Percentiles rank a stretch among this genome's conserved stretches.
Evolutionary conservation across 2,888 invertebrate genomes (phyloP).

Genomic region (Parelbella ahira): DNA sequence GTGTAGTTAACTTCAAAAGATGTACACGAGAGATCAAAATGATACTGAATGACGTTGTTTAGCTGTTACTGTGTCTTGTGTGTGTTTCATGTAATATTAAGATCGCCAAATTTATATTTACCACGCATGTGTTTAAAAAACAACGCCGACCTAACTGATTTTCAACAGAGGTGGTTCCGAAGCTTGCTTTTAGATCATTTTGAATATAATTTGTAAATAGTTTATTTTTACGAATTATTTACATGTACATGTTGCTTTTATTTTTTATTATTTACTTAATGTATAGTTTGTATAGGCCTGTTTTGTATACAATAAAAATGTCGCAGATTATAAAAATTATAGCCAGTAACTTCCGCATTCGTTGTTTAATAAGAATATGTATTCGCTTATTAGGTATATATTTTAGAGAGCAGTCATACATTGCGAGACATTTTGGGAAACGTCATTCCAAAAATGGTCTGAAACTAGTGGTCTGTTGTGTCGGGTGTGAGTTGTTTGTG

Average conservation of each 20-base stretch:
- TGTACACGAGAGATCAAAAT: too few relatives aligned
- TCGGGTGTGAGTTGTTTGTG: too few relatives aligned
- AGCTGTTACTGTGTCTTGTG: slow-evolving; percentile 2
- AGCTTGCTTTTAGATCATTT: slow-evolving; percentile 21
- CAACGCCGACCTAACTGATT: not conserved
- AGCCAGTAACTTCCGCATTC: not conserved
- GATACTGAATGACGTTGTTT: not conserved
- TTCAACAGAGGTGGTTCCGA: not conserved
- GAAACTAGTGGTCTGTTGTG: too few relatives aligned
- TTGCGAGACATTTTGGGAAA: not conserved
- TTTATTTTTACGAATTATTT: slow-evolving; percentile 66
- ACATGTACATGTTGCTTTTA: slow-evolving; percentile 56
- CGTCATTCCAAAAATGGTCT: slow-evolving; percentile 1
- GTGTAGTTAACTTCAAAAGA: too few relatives aligned
- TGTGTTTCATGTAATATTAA: slow-evolving; percentile 2
- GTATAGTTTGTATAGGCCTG: slow-evolving; percentile 54
- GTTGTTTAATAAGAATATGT: not conserved
- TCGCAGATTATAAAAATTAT: slow-evolving; percentile 23
- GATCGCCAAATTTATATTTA: not conserved
- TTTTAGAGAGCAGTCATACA: not conserved
- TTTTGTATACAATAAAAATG: slow-evolving; percentile 38
- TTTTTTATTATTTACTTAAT: slow-evolving; percentile 67
- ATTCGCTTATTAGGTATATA: not conserved
- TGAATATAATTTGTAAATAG: slow-evolving; percentile 54
- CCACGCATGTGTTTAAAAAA: slow-evolving; percentile 1